phyloP scores from a whole-genome alignment of 2,888 invertebrate genomes.

The Galerucella pusilla region DNA sequence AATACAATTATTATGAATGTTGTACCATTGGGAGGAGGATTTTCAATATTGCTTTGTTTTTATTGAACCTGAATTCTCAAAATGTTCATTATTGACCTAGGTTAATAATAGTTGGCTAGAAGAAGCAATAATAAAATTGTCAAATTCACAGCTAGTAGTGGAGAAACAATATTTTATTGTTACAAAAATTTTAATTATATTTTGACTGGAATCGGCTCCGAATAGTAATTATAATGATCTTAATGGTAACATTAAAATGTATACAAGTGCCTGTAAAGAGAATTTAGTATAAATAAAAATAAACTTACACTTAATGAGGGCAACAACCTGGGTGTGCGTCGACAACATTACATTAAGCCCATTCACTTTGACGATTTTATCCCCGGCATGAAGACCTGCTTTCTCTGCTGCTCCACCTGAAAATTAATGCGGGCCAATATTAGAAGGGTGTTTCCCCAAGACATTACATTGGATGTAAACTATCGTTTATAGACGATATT shows the following conservation, averaged over 20 bases:
- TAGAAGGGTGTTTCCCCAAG: conserved; percentile 18
- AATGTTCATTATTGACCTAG: too few relatives aligned
- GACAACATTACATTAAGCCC: conserved; percentile 90
- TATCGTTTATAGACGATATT: background rate
- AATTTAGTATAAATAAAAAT: conserved; percentile 27
- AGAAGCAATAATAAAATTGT: too few relatives aligned
- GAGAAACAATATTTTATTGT: background rate
- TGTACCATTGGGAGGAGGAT: too few relatives aligned
- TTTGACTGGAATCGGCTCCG: background rate
- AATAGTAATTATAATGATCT: conserved; percentile 10
- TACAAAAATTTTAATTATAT: background rate
- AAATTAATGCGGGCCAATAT: conserved; percentile 52
- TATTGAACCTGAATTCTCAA: too few relatives aligned
- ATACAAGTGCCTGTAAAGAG: background rate
- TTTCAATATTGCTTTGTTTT: too few relatives aligned
- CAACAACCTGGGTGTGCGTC: conserved; percentile 95
- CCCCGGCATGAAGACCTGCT: conserved; percentile 91
- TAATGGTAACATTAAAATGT: conserved; percentile 4
- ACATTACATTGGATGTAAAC: background rate
- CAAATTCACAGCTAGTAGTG: too few relatives aligned
- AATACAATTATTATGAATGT: too few relatives aligned
- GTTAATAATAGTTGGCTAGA: too few relatives aligned
- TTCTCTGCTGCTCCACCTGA: conserved; percentile 91
- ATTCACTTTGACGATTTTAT: conserved; percentile 94
- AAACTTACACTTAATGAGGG: conserved; percentile 90